Conservation (phyloP, 2,888 invertebrate species). For the Drosophila macrospina region DNA sequence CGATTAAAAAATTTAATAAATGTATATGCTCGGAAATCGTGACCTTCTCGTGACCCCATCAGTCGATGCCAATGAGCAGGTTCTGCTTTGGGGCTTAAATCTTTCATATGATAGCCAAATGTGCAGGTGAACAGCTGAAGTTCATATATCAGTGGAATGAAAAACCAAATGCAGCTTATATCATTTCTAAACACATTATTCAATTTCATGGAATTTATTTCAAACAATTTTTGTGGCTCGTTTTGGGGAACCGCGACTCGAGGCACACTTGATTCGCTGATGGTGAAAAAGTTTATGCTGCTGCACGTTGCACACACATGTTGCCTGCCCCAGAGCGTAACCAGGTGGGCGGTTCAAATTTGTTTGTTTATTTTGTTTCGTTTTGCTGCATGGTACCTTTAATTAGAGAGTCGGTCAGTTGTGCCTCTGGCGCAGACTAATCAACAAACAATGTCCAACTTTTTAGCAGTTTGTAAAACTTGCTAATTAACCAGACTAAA, state of each 20-base stretch:
- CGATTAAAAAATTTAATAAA: constrained; percentile 13
- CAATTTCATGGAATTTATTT: constrained; percentile 2
- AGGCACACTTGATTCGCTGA: neutral
- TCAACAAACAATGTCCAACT: constrained; percentile 59
- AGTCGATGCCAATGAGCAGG: constrained; percentile 6
- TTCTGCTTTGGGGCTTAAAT: neutral
- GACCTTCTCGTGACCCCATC: constrained; percentile 39
- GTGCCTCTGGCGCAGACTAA: constrained; percentile 46
- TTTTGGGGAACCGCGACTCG: neutral
- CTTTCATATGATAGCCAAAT: neutral
- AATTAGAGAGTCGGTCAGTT: constrained; percentile 56
- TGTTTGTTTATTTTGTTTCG: constrained; percentile 45
- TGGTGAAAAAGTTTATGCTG: neutral
- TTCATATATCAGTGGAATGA: neutral
- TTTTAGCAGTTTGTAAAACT: constrained; percentile 52
- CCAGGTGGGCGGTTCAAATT: constrained; percentile 44
- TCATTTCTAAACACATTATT: constrained; percentile 1
- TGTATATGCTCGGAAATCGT: constrained; percentile 11
- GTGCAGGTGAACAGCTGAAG: constrained; percentile 9
- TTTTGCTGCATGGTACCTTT: constrained; percentile 54
- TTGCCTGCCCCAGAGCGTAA: constrained; percentile 15
- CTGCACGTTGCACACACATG: constrained; percentile 17
- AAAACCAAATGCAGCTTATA: constrained; percentile 1
- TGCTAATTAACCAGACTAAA: constrained; percentile 54
- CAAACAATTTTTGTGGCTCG: neutral